Evolutionary conservation across 2,888 invertebrate genomes (phyloP).

Genomic region (Nebria brevicollis): DNA sequence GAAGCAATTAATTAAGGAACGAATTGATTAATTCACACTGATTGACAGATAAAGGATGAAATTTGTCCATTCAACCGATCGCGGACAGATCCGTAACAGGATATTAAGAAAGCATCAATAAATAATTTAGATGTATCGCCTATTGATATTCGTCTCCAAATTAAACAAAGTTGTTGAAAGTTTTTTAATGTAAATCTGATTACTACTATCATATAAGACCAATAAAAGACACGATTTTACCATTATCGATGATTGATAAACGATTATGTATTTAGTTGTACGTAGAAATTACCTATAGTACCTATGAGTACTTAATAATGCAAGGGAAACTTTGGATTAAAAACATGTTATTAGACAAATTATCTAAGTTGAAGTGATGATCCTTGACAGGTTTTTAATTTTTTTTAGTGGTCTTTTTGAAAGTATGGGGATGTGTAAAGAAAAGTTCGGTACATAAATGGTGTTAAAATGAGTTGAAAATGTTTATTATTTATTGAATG

Average conservation of each 20-base stretch:
- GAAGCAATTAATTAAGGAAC: conserved; percentile 40
- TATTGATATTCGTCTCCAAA: background rate
- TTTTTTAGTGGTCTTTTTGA: background rate
- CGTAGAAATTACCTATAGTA: background rate
- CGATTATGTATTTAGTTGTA: background rate
- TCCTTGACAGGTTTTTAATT: background rate
- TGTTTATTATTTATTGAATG: background rate
- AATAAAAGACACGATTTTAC: background rate
- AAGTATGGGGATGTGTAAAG: background rate
- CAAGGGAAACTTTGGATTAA: background rate
- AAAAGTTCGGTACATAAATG: background rate
- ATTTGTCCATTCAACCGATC: conserved; percentile 38
- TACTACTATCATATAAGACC: background rate
- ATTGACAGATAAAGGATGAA: conserved; percentile 47
- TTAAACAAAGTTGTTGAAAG: background rate
- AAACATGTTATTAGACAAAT: background rate
- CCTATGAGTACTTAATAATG: background rate
- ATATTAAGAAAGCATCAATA: background rate
- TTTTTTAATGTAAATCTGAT: background rate
- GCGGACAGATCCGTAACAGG: background rate
- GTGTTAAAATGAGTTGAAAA: background rate
- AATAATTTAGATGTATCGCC: too few species aligned
- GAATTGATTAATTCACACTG: conserved; percentile 47
- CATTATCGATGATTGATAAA: background rate
- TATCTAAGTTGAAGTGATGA: background rate